A percentile compares a stretch with the other conserved stretches of the same genome.
Evolutionary conservation across 2,888 invertebrate species (phyloP).

Genomic region (Siphlonurus alternatus): DNA sequence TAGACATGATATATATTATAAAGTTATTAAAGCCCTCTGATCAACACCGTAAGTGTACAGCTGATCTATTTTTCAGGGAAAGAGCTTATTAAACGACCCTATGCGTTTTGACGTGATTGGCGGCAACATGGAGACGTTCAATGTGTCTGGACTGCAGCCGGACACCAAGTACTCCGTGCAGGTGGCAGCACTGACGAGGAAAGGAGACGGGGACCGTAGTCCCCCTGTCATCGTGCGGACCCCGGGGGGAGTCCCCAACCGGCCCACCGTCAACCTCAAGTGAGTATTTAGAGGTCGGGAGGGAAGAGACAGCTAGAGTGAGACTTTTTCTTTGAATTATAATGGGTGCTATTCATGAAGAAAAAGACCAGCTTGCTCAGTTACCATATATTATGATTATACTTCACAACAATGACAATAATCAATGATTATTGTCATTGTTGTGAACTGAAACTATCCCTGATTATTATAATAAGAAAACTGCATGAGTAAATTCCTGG

Average conservation of each 20-base stretch:
- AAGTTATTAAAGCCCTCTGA: too few species aligned
- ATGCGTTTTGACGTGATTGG: conserved; percentile 74
- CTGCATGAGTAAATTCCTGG: too few species aligned
- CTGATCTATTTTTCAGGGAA: conserved; percentile 47
- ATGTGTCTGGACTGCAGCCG: conserved; percentile 80
- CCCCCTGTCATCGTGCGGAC: conserved; percentile 72
- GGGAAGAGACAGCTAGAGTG: neutral
- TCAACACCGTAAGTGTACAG: too few species aligned
- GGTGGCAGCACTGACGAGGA: conserved; percentile 81
- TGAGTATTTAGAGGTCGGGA: conserved; percentile 30
- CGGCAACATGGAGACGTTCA: conserved; percentile 48
- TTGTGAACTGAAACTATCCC: too few species aligned
- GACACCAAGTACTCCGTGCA: conserved; percentile 88
- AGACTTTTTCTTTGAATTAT: too few species aligned
- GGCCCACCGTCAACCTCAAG: conserved; percentile 68
- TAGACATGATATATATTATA: too few species aligned
- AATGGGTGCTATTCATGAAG: too few species aligned
- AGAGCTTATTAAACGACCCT: conserved; percentile 69
- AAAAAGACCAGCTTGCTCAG: too few species aligned
- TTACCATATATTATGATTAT: too few species aligned
- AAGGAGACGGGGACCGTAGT: conserved; percentile 92
- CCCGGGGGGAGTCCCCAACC: conserved; percentile 80
- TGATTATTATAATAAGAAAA: too few species aligned
- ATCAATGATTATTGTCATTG: too few species aligned
- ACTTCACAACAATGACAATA: too few species aligned